phyloP scores from a whole-genome alignment of 2,888 invertebrate genomes.

The Graphium colonna region DNA sequence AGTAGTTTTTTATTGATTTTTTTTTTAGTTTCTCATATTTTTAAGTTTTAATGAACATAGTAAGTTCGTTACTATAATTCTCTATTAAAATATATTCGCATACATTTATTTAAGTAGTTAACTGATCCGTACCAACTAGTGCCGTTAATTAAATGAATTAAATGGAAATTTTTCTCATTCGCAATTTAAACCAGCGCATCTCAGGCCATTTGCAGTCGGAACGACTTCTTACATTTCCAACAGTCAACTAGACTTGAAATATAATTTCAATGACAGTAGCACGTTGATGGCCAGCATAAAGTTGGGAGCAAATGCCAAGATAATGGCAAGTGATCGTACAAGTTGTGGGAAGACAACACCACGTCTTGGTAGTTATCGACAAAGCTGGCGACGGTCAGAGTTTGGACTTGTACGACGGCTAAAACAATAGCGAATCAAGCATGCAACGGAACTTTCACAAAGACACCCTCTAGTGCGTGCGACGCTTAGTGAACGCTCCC shows the following conservation, averaged over 20 bases:
- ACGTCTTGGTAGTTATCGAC: slow-evolving; percentile 53
- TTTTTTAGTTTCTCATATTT: too few relatives aligned
- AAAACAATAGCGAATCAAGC: slow-evolving; percentile 76
- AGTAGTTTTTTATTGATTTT: too few relatives aligned
- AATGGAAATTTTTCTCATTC: slow-evolving; percentile 1
- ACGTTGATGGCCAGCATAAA: slow-evolving; percentile 52
- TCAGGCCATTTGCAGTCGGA: background rate
- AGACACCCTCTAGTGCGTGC: slow-evolving; percentile 74
- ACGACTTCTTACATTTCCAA: background rate
- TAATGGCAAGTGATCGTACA: slow-evolving; percentile 66
- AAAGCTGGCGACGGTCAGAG: slow-evolving; percentile 54
- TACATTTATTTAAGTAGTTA: slow-evolving; percentile 14
- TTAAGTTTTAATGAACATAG: slow-evolving; percentile 34
- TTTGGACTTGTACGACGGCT: slow-evolving; percentile 59
- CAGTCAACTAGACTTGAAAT: background rate
- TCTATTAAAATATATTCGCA: slow-evolving; percentile 4
- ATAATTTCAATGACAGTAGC: slow-evolving; percentile 22
- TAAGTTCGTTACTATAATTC: background rate
- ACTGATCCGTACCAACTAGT: slow-evolving; percentile 7
- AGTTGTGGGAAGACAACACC: slow-evolving; percentile 60
- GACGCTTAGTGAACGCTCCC: slow-evolving; percentile 62
- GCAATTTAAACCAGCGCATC: too few relatives aligned
- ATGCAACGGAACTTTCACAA: slow-evolving; percentile 74
- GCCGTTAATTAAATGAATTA: slow-evolving; percentile 13
- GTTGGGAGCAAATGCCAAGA: slow-evolving; percentile 61